Percentiles rank a stretch among this genome's conserved stretches.
These are phyloP conservation scores for Herpetotheres cachinnans DNA, from an alignment of 2,113 vertebrate genomes.

Conservation along the genomic window DNA sequence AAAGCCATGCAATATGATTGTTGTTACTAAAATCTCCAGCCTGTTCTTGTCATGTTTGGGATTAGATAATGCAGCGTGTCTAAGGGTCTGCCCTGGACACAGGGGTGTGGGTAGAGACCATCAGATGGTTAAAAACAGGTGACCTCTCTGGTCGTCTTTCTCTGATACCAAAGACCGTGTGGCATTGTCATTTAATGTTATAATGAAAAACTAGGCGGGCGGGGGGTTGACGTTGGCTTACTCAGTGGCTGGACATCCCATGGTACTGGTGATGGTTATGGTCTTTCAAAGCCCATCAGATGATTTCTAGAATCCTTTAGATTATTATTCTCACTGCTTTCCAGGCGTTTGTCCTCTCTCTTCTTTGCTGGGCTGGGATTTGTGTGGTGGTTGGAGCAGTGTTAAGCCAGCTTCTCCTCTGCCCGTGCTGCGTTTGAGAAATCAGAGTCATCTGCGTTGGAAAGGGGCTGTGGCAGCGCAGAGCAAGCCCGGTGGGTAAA, in stretches of 20 bases:
- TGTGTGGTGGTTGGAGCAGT: neutral
- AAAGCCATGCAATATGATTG: neutral
- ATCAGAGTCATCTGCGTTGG: neutral
- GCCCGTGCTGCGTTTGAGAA: rapidly evolving
- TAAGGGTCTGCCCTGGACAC: neutral
- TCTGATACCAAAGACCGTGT: neutral
- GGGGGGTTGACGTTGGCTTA: neutral
- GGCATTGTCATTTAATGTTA: neutral
- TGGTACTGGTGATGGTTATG: neutral
- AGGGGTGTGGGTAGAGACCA: neutral
- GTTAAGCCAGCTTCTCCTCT: neutral
- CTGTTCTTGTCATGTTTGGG: neutral
- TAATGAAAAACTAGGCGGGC: neutral
- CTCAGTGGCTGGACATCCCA: neutral
- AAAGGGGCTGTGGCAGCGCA: neutral
- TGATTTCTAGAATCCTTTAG: neutral
- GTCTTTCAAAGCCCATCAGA: neutral
- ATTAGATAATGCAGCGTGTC: neutral
- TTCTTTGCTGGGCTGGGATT: neutral
- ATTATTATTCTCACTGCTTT: neutral
- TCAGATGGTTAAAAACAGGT: neutral
- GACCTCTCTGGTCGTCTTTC: neutral
- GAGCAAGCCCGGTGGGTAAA: neutral
- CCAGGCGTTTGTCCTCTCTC: neutral
- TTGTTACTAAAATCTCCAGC: neutral